A percentile compares a stretch with the other conserved stretches of the same genome.
Evolutionary conservation across 1,140 invertebrate species (phyloP).

Genomic region (Drosophila hydei): DNA sequence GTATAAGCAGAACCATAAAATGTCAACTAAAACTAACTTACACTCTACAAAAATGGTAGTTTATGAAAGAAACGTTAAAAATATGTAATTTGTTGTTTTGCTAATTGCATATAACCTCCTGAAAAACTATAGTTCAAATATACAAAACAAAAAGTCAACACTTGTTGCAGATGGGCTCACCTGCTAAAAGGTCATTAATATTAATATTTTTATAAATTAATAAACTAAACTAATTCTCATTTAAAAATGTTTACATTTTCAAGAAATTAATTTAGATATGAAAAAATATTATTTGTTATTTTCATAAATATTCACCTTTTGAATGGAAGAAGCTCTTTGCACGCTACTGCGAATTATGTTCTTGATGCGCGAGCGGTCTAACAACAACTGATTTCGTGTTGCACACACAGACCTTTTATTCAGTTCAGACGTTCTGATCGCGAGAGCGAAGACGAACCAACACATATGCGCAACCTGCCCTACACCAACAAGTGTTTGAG

Average conservation of each 20-base stretch:
- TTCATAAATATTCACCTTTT: slow-evolving; percentile 64
- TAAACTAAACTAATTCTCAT: not conserved
- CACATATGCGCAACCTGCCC: slow-evolving; percentile 35
- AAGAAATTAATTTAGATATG: slow-evolving; percentile 12
- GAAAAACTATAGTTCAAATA: not conserved
- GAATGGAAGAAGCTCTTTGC: not conserved
- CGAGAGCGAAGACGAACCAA: slow-evolving; percentile 12
- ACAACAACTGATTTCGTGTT: not conserved
- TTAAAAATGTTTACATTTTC: slow-evolving; percentile 14
- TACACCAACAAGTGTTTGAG: slow-evolving; percentile 48
- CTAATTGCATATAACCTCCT: not conserved
- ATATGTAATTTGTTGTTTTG: too few relatives aligned
- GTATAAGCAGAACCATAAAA: too few relatives aligned
- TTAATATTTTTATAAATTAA: too few relatives aligned
- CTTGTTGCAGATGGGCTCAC: not conserved
- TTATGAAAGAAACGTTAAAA: too few relatives aligned
- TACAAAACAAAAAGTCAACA: not conserved
- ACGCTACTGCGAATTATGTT: slow-evolving; percentile 2
- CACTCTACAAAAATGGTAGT: too few relatives aligned
- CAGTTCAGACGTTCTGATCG: slow-evolving; percentile 8
- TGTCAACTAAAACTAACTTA: too few relatives aligned
- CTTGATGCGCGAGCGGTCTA: not conserved
- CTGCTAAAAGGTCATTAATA: not conserved
- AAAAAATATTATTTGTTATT: not conserved
- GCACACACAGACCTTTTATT: not conserved